Conservation (phyloP, 2,797 vertebrate species). For the Mus minutoides region DNA sequence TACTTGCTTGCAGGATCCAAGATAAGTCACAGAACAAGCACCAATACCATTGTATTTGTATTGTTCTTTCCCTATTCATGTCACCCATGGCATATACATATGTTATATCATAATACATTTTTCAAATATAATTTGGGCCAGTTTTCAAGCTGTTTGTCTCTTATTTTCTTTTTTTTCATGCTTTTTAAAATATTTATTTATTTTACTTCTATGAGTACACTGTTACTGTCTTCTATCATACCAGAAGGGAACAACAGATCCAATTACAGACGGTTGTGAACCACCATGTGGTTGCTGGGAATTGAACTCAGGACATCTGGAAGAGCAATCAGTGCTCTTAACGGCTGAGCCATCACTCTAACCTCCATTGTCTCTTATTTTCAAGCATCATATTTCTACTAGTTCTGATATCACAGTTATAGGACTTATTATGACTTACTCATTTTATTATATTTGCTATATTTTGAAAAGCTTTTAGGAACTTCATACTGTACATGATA, state of each 20-base stretch:
- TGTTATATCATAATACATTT: background rate
- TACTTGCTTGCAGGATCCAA: background rate
- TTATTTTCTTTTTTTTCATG: background rate
- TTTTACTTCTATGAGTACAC: too few species aligned
- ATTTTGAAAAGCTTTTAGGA: background rate
- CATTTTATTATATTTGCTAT: background rate
- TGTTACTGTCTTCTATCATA: too few species aligned
- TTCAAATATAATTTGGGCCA: background rate
- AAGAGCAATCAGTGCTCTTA: too few species aligned
- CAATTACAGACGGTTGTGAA: too few species aligned
- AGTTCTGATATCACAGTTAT: background rate
- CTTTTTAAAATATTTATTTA: too few species aligned
- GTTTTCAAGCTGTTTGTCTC: background rate
- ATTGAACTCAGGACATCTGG: too few species aligned
- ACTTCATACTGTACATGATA: background rate
- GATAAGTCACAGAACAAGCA: background rate
- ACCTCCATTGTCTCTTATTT: background rate
- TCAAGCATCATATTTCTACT: background rate
- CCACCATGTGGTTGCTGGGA: too few species aligned
- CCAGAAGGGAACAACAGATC: too few species aligned
- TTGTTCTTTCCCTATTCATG: background rate
- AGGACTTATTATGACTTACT: background rate
- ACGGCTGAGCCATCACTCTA: too few species aligned
- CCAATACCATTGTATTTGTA: background rate
- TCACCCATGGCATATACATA: background rate